Base-by-base conservation (phyloP, 2,888 invertebrate species). In the Andrena praecox region DNA sequence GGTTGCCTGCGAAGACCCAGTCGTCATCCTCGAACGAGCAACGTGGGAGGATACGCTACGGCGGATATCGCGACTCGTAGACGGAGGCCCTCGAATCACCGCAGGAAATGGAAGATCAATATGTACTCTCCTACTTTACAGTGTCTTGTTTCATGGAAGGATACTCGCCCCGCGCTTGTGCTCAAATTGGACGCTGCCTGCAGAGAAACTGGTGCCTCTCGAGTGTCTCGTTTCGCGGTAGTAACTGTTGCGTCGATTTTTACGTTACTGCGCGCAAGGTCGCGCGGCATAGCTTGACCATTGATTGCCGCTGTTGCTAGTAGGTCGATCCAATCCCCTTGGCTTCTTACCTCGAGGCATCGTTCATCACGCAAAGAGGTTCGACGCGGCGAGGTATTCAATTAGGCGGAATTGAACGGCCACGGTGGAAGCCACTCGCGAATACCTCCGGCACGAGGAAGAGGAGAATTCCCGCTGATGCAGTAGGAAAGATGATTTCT, bases 1-100 rank as follows among this genome's bases (percentile, higher is more conserved):
- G 68, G 52, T 12, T 29, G 70, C 24, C 59, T 50, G 68, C 77
- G 80, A 33, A 31, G 66, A 31, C 60, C 50, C 35, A 31, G 59
- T 75, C 81, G 84, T 86, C 86, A 88, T 87, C 83, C 81, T 86
- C 59, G 77, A 82, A n/a, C 86, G 85, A 81, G 70, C 83, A 68
- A 83, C 84, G 87, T 88, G 87, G 86, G 88, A 87, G 82, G 85
- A 82, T 31, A 72, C 77, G 76, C 50, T 72, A 85, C 77, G 62
- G n/a, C 72, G 85, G 62, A 74, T 85, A 85, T 73, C 78, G 85
- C 82, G 67, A 85, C 73, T 68, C 70, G 73, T 77, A 75, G 85
- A 80, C 74, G 33, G 69, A 54, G 79, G 59, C 24, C 70, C 56
- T n/a, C 16, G 63, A 56, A 29, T 78, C 72, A 33, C 79, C 72